These are phyloP conservation scores for Tetraodon nigroviridis DNA, from an alignment of 2,113 vertebrate genomes.

Conservation along the genomic window DNA sequence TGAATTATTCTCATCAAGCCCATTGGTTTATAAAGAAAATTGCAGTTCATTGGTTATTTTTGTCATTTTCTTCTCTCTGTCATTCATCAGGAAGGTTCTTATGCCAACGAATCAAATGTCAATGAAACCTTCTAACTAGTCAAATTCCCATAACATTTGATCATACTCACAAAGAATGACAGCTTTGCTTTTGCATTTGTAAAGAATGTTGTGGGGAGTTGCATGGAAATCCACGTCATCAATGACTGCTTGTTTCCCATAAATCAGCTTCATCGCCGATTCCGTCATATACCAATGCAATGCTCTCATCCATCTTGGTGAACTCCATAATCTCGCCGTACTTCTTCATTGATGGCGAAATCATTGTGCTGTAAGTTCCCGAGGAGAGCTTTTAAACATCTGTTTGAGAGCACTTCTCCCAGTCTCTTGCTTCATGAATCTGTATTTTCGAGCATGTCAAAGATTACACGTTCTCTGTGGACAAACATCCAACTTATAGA, in stretches of 20 bases:
- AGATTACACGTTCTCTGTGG: conserved; percentile 28
- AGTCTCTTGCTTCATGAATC: conserved; percentile 37
- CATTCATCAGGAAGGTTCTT: conserved; percentile 35
- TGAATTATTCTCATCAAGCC: conserved; percentile 12
- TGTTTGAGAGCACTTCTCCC: conserved; percentile 60
- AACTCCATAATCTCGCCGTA: conserved; percentile 57
- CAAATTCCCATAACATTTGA: conserved; percentile 2
- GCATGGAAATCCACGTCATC: conserved; percentile 57
- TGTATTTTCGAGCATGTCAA: conserved; percentile 54
- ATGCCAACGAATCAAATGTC: background rate
- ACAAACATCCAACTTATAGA: conserved; percentile 85
- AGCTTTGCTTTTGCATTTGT: conserved; percentile 44
- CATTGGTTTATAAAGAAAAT: conserved; percentile 11
- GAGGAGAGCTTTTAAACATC: conserved; percentile 71
- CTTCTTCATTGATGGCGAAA: conserved; percentile 62
- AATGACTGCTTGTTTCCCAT: conserved; percentile 63
- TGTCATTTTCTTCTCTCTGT: conserved; percentile 43
- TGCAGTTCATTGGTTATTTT: conserved; percentile 28
- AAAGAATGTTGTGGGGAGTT: conserved; percentile 29
- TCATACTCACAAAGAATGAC: conserved; percentile 39
- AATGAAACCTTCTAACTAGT: conserved; percentile 3
- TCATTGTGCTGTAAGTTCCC: conserved; percentile 69
- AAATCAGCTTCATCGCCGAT: conserved; percentile 63
- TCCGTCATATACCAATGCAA: conserved; percentile 63
- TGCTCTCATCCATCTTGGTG: conserved; percentile 66